Base-by-base conservation (phyloP, 2,797 vertebrate genomes). In the Syngnathus acus region DNA sequence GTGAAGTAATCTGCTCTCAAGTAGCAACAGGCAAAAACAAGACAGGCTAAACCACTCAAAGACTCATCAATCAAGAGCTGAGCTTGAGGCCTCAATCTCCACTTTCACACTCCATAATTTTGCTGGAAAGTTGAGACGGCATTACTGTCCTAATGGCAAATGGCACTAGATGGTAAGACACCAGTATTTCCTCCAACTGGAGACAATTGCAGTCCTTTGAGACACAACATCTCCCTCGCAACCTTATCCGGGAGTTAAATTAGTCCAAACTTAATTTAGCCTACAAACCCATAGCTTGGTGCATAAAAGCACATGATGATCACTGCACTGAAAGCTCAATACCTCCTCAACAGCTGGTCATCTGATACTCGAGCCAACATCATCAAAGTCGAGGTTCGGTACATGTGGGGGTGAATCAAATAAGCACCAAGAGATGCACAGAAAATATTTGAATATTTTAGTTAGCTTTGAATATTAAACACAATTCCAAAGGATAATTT, bases 291-390 rank as follows among this genome's bases (percentile, higher is more conserved):
- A 67, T 48, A 65, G 79, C 78, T 82, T 88, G 81, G 75, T 87
- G 82, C 77, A 72, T 69, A 70, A 78, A 87, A 82, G 79, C 82
- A 69, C 79, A 72, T 78, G 82, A 72, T 63, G 32, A 72, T 68
- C 77, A 71, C 82, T 78, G 78, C 14, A 67, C 48, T 1, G 5
- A 53, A 74, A 66, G 68, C 73, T 80, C 72, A 73, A 82, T 82
- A 79, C 73, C 76, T 77, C 69, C 68, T 66, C 72, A 86, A 82
- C 84, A 86, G 80, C 87, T 88, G 81, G 80, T 79, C 81, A 79
- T 62, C 78, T 67, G 74, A 81, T 69, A 77, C 70, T 66, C 57
- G 42, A 68, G 73, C 72, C 62, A 65, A 64, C 19, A 68, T 48
- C 67, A 59, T 74, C 64, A 72, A 23, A 64, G 76, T 76, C 71